Evolutionary conservation across 2,113 vertebrate genomes (phyloP), one percentile per base, ranked within the genome.

Genomic region (Trematomus loennbergii): DNA sequence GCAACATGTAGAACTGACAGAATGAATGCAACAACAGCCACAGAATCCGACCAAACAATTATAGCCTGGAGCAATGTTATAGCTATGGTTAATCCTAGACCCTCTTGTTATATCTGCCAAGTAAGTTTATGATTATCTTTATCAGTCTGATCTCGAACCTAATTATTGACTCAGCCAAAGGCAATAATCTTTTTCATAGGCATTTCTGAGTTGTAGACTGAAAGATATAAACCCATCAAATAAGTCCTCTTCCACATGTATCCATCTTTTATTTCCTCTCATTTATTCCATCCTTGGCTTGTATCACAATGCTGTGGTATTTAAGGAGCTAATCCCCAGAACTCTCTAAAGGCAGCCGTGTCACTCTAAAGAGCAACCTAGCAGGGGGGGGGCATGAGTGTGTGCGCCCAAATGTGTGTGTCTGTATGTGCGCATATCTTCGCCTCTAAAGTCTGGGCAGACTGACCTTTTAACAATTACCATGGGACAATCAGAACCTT

Each of bases 391-490:
- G 68, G 61, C 43, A n/a, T 43, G 52, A 43, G 58, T 81, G 71
- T 50, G 45, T 22, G 62, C 2, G 12, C 9, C 6, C 45, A 8
- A 5, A 49, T 43, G 55, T 63, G 64, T 63, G 61, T 65, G 50
- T 67, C 6, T 63, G 66, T 75, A 77, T 87, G 67, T 73, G 75
- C 29, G 9, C 58, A 48, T 64, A 75, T 77, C 59, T 57, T 70
- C 72, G 86, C 48, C 86, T 84, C 82, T 57, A 25, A 63, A 84
- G 80, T 79, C 64, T 75, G 59, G 18, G 29, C 68, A n/a, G 59
- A 67, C 72, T 94, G 94, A 95, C 92, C 93, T 94, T 93, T 93
- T 45, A 64, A 40, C 81, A 88, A 89, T 90, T 87, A 88, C 89
- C 91, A 78, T 72, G 91, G 86, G 92, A 93, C 88, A 77, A 77